phyloP scores from a whole-genome alignment of 2,113 vertebrate species.

The Hoplias malabaricus region DNA sequence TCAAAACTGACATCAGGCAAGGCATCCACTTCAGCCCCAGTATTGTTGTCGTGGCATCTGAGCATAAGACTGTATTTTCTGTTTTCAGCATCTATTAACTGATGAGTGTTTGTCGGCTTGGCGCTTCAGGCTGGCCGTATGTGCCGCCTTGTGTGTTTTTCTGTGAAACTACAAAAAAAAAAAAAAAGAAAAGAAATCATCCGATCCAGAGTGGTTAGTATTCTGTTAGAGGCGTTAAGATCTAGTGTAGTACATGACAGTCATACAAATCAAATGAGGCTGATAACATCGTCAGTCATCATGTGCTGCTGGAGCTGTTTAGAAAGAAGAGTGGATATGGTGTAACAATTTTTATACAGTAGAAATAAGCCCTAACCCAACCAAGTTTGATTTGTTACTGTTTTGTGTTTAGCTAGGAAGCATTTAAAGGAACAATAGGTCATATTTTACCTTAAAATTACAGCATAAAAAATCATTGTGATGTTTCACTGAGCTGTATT shows the following conservation, averaged over 20 bases:
- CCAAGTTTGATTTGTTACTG: no score
- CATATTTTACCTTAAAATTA: no score
- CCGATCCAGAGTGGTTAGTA: not conserved
- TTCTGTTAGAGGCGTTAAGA: not conserved
- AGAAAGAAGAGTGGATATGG: not conserved
- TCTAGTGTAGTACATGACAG: not conserved
- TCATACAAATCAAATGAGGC: constrained; percentile 4
- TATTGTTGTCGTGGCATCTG: constrained; percentile 17
- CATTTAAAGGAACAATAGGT: no score
- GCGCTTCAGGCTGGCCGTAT: not conserved
- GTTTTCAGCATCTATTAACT: constrained; percentile 9
- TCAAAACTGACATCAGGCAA: constrained; percentile 22
- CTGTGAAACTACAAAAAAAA: not conserved
- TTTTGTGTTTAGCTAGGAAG: no score
- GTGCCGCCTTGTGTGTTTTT: not conserved
- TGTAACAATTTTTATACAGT: not conserved
- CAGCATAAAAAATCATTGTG: no score
- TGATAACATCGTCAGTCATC: not conserved
- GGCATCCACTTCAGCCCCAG: constrained; percentile 3
- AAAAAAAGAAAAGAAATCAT: not conserved
- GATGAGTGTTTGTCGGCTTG: not conserved
- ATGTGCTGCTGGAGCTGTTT: not conserved
- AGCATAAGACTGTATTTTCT: constrained; percentile 29
- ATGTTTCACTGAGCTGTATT: no score
- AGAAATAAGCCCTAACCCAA: no score